Evolutionary conservation across 2,888 invertebrate species (phyloP).

Genomic region (Platynereis dumerilii): DNA sequence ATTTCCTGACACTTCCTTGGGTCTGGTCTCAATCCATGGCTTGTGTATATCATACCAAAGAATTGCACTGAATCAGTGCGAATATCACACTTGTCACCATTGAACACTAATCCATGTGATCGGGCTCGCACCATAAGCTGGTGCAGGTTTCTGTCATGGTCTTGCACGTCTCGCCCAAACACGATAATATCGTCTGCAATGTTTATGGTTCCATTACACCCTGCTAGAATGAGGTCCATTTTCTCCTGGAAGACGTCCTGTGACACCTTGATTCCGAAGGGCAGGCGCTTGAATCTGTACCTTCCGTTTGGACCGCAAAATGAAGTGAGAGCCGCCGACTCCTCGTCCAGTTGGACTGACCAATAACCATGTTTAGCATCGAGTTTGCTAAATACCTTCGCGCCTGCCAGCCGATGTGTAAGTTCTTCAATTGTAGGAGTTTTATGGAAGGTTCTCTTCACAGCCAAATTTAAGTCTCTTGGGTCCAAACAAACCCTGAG

Average conservation of each 20-base stretch:
- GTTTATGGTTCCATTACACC: background rate
- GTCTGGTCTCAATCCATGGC: background rate
- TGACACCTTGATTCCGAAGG: constrained; percentile 27
- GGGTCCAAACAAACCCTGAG: constrained; percentile 2
- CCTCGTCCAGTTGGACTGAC: constrained; percentile 25
- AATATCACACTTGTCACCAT: constrained; percentile 14
- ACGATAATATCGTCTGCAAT: constrained; percentile 20
- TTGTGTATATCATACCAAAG: constrained; percentile 5
- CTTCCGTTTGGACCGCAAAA: constrained; percentile 31
- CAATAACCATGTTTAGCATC: constrained; percentile 38
- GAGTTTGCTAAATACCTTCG: constrained; percentile 26
- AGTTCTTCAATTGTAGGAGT: background rate
- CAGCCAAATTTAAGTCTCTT: background rate
- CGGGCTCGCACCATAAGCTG: background rate
- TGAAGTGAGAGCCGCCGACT: constrained; percentile 29
- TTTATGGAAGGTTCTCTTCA: background rate
- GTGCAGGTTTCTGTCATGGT: constrained; percentile 18
- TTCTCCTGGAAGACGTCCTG: constrained; percentile 34
- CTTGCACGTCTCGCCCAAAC: background rate
- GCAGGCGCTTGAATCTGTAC: constrained; percentile 28
- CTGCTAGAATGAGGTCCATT: constrained; percentile 33
- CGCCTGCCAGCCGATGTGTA: background rate
- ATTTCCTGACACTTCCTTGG: background rate
- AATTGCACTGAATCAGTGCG: background rate
- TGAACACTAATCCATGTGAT: constrained; percentile 4